phyloP scores from a whole-genome alignment of 2,888 invertebrate genomes.

The Oeneis ivallda region DNA sequence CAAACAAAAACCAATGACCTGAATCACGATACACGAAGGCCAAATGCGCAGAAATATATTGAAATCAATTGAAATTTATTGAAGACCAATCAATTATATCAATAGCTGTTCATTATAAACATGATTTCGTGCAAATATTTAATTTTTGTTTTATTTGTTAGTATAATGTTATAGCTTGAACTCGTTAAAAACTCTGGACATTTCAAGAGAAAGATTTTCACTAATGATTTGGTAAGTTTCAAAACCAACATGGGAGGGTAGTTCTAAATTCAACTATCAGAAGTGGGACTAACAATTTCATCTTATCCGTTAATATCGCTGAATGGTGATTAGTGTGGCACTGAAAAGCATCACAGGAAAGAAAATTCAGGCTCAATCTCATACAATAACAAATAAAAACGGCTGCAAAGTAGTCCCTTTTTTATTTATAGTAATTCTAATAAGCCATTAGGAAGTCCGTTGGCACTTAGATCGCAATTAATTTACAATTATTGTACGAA shows the following conservation, averaged over 20 bases:
- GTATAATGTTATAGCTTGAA: not conserved
- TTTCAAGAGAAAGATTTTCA: not conserved
- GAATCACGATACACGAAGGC: not conserved
- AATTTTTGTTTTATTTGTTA: not conserved
- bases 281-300: too few species aligned
- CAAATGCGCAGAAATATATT: constrained; percentile 9
- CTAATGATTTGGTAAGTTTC: not conserved
- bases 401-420: constrained; percentile 44
- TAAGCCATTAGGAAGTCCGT: constrained; percentile 52
- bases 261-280: too few species aligned
- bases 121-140: constrained; percentile 5
- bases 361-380: not conserved
- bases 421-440: constrained; percentile 70
- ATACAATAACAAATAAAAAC: constrained; percentile 13
- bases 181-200: too few species aligned
- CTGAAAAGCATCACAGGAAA: not conserved
- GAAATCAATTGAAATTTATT: not conserved
- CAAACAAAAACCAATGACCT: constrained; percentile 1
- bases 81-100: not conserved
- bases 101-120: not conserved
- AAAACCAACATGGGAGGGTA: too few species aligned
- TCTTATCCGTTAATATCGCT: too few species aligned
- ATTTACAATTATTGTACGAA: constrained; percentile 75
- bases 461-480: constrained; percentile 60
- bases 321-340: too few species aligned